These are phyloP conservation scores for Tridacna crocea DNA, from an alignment of 2,888 invertebrate genomes.

Conservation along the genomic window DNA sequence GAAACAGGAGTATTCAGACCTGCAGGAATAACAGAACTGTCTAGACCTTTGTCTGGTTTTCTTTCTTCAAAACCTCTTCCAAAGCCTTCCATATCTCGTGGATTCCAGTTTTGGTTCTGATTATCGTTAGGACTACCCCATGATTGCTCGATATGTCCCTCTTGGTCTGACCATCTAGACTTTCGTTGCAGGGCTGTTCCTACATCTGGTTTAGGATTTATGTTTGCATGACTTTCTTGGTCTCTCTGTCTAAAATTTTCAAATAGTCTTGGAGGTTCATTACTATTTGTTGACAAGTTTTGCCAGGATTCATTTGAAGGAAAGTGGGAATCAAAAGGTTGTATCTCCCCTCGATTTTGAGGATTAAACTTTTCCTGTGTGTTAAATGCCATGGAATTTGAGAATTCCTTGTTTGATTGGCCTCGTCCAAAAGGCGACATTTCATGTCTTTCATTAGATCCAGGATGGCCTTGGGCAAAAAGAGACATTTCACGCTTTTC, in stretches of 20 bases:
- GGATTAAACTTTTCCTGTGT: too few species aligned
- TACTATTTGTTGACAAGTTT: background rate
- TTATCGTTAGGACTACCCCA: background rate
- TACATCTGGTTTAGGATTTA: background rate
- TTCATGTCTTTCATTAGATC: background rate
- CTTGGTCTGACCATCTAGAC: background rate
- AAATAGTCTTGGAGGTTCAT: background rate
- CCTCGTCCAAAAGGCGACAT: background rate
- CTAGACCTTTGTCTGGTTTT: background rate
- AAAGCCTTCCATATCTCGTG: background rate
- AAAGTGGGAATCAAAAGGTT: background rate
- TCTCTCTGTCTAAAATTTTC: background rate
- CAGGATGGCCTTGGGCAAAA: background rate
- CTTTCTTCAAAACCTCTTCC: background rate
- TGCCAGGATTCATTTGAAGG: background rate
- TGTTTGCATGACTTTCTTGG: background rate
- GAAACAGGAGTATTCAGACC: background rate
- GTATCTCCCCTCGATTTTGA: too few species aligned
- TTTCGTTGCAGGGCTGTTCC: background rate
- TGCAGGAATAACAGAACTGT: background rate
- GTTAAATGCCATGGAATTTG: too few species aligned
- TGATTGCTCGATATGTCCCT: background rate
- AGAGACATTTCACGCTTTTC: conserved; percentile 1
- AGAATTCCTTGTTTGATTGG: too few species aligned
- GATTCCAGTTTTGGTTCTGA: conserved; percentile 11